phyloP scores from a whole-genome alignment of 2,888 invertebrate genomes.

The Macaria liturata region DNA sequence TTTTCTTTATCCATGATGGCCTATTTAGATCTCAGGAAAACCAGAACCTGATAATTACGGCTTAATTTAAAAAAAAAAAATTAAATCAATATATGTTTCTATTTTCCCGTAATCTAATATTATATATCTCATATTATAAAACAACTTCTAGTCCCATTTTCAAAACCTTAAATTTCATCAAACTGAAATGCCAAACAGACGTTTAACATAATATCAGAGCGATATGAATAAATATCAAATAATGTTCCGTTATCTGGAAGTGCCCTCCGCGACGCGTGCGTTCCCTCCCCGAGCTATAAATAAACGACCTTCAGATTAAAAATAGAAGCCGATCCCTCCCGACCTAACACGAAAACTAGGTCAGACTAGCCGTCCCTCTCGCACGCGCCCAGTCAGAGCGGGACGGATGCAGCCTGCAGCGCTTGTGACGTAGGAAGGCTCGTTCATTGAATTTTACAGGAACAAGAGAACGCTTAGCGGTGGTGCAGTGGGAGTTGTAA shows the following conservation, averaged over 20 bases:
- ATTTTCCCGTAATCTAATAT: too few species aligned
- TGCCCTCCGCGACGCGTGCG: slow-evolving; percentile 41
- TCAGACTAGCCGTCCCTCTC: slow-evolving; percentile 62
- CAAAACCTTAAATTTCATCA: too few species aligned
- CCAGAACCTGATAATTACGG: too few species aligned
- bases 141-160: too few species aligned
- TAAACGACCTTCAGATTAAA: slow-evolving; percentile 82
- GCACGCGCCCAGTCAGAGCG: slow-evolving; percentile 42
- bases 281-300: slow-evolving; percentile 68
- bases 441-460: slow-evolving; percentile 79
- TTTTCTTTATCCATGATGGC: too few species aligned
- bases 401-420: slow-evolving; percentile 61
- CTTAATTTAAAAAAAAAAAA: too few species aligned
- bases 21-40: too few species aligned
- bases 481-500: slow-evolving; percentile 54
- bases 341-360: slow-evolving; percentile 79
- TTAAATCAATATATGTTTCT: too few species aligned
- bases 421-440: slow-evolving; percentile 69
- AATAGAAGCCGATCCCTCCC: slow-evolving; percentile 79
- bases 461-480: slow-evolving; percentile 47
- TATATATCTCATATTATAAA: too few species aligned
- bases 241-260: slow-evolving; percentile 24
- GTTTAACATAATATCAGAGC: not conserved
- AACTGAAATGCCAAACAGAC: too few species aligned
- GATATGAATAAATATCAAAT: slow-evolving; percentile 28